Evolutionary conservation across 2,888 invertebrate species (phyloP), one percentile per base, ranked within the genome.

Genomic region (Strigamia crassipes): DNA sequence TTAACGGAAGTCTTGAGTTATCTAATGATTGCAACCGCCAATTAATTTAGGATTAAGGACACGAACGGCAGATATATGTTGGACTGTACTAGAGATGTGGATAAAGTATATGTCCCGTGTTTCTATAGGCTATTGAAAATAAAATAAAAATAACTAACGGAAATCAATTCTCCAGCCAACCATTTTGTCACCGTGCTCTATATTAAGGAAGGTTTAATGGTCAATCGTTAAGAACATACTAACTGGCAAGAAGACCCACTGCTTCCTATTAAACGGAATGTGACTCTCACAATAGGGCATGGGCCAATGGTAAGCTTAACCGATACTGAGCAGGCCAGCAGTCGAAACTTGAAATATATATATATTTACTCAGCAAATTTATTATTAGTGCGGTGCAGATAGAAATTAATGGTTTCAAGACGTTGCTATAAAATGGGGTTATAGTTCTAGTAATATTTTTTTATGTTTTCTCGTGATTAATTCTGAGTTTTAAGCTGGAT

Each of bases 81-180:
- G 15, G 56, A n/a, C n/a, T 15, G 15, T 56, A 56, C 13, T n/a
- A 15, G 56, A 18, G 18, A 56, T 56, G 56, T 56, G 21, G 38
- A 38, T 56, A 56, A 56, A 56, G 56, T 18, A 18, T 18, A 18
- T 18, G 9, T 15, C 18, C 6, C 18, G 56, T 56, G 56, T 56
- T 56, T 56, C 56, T 56, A 18, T 56, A 18, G 56, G n/a, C 56
- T 56, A 56, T 56, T 56, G 56, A 56, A 56, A 56, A 56, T n/a
- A 56, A 56, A 56, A 56, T 56, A 56, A 56, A 56, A 56, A 56
- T 56, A 56, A 56, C 56, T 56, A 56, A 56, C 56, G 56, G 56
- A 56, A 56, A 56, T 56, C 56, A 56, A 56, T 56, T 56, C 56
- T 56, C 56, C 56, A 56, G 18, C 56, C 56, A 56, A 56, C 56